These are phyloP conservation scores for Daboia siamensis DNA, from an alignment of 2,113 vertebrate species.

Conservation along the genomic window DNA sequence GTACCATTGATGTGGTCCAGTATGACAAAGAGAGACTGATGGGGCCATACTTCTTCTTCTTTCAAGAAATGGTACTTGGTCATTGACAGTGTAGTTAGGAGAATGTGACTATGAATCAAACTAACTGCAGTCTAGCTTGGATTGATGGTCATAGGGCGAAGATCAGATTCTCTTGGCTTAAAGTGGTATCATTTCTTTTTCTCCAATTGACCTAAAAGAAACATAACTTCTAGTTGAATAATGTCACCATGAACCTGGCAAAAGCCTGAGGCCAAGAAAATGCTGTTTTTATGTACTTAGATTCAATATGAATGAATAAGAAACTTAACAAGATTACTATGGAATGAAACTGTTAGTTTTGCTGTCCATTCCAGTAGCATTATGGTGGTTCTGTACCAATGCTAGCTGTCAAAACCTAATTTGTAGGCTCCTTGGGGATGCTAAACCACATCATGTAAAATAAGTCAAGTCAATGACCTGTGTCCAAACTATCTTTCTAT, in stretches of 20 bases:
- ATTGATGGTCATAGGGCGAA: not conserved
- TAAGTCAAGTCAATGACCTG: not conserved
- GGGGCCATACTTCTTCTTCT: not conserved
- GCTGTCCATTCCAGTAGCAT: not conserved
- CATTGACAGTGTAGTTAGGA: not conserved
- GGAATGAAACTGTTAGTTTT: not conserved
- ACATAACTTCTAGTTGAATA: not conserved
- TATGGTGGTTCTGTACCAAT: not conserved
- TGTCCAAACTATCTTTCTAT: not conserved
- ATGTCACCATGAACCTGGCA: not conserved
- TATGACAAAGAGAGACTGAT: not conserved
- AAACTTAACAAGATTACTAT: not conserved
- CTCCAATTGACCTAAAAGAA: not conserved
- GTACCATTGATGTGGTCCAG: not conserved
- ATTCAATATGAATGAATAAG: not conserved
- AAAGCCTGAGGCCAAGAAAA: not conserved
- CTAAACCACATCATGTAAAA: not conserved
- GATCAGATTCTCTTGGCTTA: not conserved
- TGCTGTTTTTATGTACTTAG: not conserved
- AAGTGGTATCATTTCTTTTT: not conserved
- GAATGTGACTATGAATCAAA: not conserved
- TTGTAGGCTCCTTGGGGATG: not conserved
- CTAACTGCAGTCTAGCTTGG: not conserved
- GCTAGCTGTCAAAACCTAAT: rapidly evolving
- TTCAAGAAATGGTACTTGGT: constrained; percentile 13